phyloP scores from a whole-genome alignment of 1,140 invertebrate species.

The Dreissena polymorpha region DNA sequence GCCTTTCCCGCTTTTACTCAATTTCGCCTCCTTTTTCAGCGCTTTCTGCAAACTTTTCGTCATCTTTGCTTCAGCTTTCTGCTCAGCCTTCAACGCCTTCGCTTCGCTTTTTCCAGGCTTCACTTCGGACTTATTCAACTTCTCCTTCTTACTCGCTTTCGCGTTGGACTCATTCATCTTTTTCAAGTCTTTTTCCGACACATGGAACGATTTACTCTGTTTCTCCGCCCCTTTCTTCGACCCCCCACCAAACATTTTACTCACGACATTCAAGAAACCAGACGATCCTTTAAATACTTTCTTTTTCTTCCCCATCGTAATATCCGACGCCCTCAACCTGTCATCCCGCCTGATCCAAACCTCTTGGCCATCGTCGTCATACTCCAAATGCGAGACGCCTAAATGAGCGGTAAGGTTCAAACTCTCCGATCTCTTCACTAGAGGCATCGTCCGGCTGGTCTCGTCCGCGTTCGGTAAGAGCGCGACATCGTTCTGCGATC shows the following conservation, averaged over 20 bases:
- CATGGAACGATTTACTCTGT: conserved; percentile 39
- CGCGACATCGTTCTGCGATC: conserved; percentile 59
- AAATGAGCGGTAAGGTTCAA: conserved; percentile 24
- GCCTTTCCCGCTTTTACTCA: conserved; percentile 33
- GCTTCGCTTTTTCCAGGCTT: conserved; percentile 34
- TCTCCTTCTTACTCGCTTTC: conserved; percentile 32
- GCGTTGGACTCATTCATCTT: conserved; percentile 23
- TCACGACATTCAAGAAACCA: conserved; percentile 41
- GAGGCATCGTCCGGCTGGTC: conserved; percentile 67
- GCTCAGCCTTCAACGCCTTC: conserved; percentile 46
- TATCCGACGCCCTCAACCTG: conserved; percentile 31
- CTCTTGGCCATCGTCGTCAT: conserved; percentile 70
- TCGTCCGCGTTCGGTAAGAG: conserved; percentile 73
- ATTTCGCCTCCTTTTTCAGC: conserved; percentile 39
- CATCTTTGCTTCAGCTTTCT: conserved; percentile 34
- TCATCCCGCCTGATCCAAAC: conserved; percentile 57
- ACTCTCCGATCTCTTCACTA: conserved; percentile 53
- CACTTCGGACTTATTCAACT: conserved; percentile 38
- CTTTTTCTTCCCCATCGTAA: conserved; percentile 33
- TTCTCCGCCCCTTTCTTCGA: conserved; percentile 29
- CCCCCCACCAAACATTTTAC: conserved; percentile 45
- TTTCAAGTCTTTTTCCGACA: conserved; percentile 17
- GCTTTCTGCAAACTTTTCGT: conserved; percentile 31
- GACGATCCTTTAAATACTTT: conserved; percentile 41
- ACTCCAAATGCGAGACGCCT: conserved; percentile 58